Base-by-base conservation (phyloP, 2,888 invertebrate species). In the Eumacrocentrus americanus region DNA sequence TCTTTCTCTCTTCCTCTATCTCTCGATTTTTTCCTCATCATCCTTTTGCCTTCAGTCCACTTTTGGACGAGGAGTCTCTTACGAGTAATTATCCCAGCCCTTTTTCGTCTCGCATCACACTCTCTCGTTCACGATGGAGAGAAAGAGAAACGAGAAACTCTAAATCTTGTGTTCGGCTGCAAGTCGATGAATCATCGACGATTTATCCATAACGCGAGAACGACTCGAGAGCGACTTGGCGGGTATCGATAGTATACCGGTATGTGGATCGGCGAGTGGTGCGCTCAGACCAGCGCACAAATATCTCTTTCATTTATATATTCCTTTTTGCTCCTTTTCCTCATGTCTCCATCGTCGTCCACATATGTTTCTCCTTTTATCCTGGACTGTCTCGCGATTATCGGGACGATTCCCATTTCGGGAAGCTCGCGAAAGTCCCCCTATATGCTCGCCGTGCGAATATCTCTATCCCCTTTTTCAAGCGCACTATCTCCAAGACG, bases 111-210 rank as follows among this genome's bases (percentile, higher is more conserved):
- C 56, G 46, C 47, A n/a, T n/a, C n/a, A n/a, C n/a, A n/a, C n/a
- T n/a, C n/a, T n/a, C n/a, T n/a, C n/a, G n/a, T n/a, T n/a, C n/a
- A 37, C 42, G 42, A 16, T 29, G 18, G 48, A 40, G 52, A 53
- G 20, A 53, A 47, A 34, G 35, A 44, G 38, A 54, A 54, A 54
- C 38, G 53, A 46, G 52, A 47, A 34, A 53, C 59, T 53, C 48
- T 59, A 59, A 59, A 59, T 59, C 59, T 59, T 59, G 46, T 46
- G 40, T 51, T n/a, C n/a, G 34, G 25, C 23, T 38, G 38, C 44
- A 53, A 59, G 54, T 59, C 59, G 53, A 59, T 59, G 59, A 59
- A 59, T 59, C 59, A 59, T 59, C 59, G 59, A 54, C 59, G 59
- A 59, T 59, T 59, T 59, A 59, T 59, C 53, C 54, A 54, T 48